Base-by-base conservation (phyloP, 1,140 invertebrate species). In the Bombus difficillimus region DNA sequence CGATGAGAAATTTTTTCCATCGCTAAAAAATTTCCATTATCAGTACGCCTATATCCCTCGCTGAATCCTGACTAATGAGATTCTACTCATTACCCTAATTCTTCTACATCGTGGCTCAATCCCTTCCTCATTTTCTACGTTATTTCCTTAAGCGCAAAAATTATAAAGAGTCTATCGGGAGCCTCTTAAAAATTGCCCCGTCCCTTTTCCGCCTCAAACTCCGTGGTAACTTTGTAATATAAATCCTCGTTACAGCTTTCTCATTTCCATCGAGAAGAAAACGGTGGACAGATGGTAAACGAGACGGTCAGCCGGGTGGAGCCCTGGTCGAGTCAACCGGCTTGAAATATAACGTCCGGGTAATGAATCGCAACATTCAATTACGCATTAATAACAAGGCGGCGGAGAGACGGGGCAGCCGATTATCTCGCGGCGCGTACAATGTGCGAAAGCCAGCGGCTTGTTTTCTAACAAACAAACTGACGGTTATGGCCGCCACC, bases 371-470 rank as follows among this genome's bases (percentile, higher is more conserved):
- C 85, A 87, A 81, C 86, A 86, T 92, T 92, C 85, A 90, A 93
- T 93, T 91, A 93, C 86, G 91, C 86, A 92, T 93, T 92, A 93
- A 93, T 93, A 91, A 93, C 88, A 92, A 88, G 90, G 82, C 88
- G 91, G 85, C 79, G 85, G 68, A 79, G 69, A 83, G 71, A 86
- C 80, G 82, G 74, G 88, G n/a, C 68, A 18, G 75, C 83, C 86
- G 90, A 92, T 93, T 92, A 92, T 90, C 87, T 92, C 86, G 76
- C 72, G 68, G 64, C n/a, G 41, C 72, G 57, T 81, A 89, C 90
- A 92, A 92, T 92, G 85, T 88, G 74, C 81, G 77, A 89, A 89
- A 86, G 72, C 74, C 76, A 76, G 80, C 77, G 71, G 81, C 84
- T 86, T 90, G 81, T 87, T 89, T 81, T 81, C 81, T 59, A 88